These are phyloP conservation scores for cat (Felis catus) DNA, from an alignment of 2,113 vertebrate species.

Conservation along the genomic window DNA sequence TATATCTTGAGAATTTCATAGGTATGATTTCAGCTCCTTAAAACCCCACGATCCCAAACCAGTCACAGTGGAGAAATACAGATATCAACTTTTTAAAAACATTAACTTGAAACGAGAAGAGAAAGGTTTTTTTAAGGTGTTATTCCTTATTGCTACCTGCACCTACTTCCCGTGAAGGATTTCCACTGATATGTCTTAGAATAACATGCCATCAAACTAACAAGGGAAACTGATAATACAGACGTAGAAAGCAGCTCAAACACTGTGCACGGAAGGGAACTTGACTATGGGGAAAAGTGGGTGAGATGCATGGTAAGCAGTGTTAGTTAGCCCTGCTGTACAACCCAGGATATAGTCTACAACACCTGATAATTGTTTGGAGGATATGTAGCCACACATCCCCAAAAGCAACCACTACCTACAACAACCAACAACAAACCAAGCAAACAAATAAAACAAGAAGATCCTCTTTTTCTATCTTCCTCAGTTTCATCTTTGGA, in stretches of 20 bases:
- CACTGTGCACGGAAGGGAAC: neutral
- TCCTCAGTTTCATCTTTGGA: neutral
- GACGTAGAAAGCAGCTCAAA: neutral
- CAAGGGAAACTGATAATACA: neutral
- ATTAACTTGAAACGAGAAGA: neutral
- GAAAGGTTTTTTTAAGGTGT: neutral
- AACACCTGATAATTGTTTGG: neutral
- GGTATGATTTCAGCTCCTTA: neutral
- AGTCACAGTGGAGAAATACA: neutral
- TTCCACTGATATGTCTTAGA: neutral
- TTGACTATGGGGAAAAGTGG: neutral
- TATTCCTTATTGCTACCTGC: neutral
- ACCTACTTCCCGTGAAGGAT: neutral
- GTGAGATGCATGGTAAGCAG: neutral
- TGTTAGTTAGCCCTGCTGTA: neutral
- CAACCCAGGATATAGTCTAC: neutral
- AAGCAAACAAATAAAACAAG: neutral
- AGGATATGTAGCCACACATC: neutral
- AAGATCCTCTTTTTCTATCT: neutral
- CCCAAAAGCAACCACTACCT: neutral
- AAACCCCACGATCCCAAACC: neutral
- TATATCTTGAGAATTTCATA: neutral
- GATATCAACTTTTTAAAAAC: neutral
- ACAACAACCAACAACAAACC: neutral
- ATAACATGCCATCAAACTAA: neutral